Evolutionary conservation across 2,113 vertebrate species (phyloP).

Genomic region (Pardalotus punctatus): DNA sequence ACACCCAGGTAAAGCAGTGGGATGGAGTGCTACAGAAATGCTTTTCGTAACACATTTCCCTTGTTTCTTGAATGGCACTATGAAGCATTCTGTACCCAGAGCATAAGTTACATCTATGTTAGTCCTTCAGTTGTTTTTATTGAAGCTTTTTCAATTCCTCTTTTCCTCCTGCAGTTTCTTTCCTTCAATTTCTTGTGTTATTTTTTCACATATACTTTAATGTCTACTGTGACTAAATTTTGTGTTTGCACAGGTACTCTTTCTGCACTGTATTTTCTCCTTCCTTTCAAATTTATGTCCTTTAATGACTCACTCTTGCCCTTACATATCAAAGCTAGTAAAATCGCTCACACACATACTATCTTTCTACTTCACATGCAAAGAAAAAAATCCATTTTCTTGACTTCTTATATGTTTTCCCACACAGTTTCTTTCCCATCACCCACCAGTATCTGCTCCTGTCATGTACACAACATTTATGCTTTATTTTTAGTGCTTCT

Average conservation of each 20-base stretch:
- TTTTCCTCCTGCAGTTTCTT: background rate
- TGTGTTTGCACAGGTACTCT: background rate
- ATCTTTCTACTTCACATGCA: background rate
- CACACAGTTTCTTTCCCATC: background rate
- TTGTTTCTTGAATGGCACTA: background rate
- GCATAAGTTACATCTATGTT: background rate
- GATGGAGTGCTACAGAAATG: background rate
- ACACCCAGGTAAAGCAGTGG: background rate
- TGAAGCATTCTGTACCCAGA: background rate
- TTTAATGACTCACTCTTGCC: background rate
- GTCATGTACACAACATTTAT: background rate
- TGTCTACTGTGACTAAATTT: background rate
- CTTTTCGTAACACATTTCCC: accelerated
- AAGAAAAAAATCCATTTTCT: background rate
- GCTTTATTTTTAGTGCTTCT: background rate
- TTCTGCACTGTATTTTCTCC: background rate
- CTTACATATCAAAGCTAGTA: background rate
- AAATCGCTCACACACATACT: background rate
- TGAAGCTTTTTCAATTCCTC: background rate
- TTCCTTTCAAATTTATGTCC: background rate
- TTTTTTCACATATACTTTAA: background rate
- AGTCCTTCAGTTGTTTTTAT: background rate
- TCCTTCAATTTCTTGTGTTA: background rate
- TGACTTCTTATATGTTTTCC: background rate
- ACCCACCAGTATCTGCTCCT: background rate